phyloP scores from a whole-genome alignment of 1,140 invertebrate species.

The Platorchestia sp. region DNA sequence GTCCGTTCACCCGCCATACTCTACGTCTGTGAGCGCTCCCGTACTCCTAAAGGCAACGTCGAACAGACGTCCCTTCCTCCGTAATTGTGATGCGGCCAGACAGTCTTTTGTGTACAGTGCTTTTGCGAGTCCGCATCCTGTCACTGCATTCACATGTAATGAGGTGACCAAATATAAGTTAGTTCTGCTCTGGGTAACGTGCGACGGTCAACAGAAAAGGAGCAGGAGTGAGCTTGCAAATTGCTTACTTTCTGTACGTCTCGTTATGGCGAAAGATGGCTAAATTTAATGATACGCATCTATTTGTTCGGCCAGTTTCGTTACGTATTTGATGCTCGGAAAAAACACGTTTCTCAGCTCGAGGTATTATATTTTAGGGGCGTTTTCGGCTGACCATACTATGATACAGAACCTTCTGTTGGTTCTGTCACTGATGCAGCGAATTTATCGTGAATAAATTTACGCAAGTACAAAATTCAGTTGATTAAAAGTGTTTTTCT shows the following conservation, averaged over 20 bases:
- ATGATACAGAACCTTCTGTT: no score
- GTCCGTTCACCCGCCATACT: no score
- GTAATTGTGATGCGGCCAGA: conserved; percentile 33
- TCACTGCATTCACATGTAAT: conserved; percentile 7
- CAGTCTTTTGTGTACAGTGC: conserved; percentile 19
- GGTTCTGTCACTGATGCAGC: neutral
- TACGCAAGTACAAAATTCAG: neutral
- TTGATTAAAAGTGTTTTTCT: neutral
- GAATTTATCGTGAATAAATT: neutral
- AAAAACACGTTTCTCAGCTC: neutral
- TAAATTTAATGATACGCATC: neutral
- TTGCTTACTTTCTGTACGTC: neutral
- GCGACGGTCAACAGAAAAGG: neutral
- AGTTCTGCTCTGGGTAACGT: neutral
- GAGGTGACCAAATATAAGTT: neutral
- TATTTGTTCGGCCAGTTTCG: neutral
- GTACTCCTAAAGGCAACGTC: neutral
- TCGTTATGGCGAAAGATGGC: neutral
- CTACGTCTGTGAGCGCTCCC: neutral
- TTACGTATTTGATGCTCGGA: neutral
- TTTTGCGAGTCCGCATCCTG: neutral
- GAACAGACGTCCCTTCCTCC: conserved; percentile 14
- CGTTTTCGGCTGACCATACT: neutral
- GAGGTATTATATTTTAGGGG: neutral
- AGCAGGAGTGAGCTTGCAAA: neutral